These are phyloP conservation scores for Corythoichthys intestinalis DNA, from an alignment of 2,113 vertebrate genomes.

Conservation along the genomic window DNA sequence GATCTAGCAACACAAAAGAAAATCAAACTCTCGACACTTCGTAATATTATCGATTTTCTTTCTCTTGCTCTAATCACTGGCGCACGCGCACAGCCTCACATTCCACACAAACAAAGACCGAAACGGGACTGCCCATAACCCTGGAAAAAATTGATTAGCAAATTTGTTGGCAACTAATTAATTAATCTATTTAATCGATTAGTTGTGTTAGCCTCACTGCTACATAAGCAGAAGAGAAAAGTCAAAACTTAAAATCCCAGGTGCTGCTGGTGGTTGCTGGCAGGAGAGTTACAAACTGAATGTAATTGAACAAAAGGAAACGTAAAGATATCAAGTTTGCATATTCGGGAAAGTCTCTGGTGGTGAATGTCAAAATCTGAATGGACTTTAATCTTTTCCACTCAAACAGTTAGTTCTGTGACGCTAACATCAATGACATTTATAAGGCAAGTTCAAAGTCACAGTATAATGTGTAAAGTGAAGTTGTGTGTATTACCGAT, in stretches of 20 bases:
- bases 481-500: slow-evolving; percentile 72
- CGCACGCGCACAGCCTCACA: too few species aligned
- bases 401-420: background rate
- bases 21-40: too few species aligned
- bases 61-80: too few species aligned
- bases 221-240: background rate
- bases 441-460: slow-evolving; percentile 5
- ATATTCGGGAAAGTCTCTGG: slow-evolving; percentile 4
- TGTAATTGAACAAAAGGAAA: background rate
- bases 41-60: too few species aligned
- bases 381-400: slow-evolving; percentile 3
- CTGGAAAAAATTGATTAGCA: too few species aligned
- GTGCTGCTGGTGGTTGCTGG: background rate
- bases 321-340: background rate
- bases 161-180: too few species aligned
- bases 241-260: background rate
- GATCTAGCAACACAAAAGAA: too few species aligned
- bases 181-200: too few species aligned
- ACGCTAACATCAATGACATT: slow-evolving; percentile 6
- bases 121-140: too few species aligned
- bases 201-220: too few species aligned
- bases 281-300: background rate
- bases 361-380: background rate
- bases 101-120: too few species aligned
- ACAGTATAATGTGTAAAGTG: slow-evolving; percentile 4